Percentiles rank a stretch among this genome's conserved stretches.
Conservation (phyloP, 2,888 invertebrate genomes). For the Oithona nana region DNA sequence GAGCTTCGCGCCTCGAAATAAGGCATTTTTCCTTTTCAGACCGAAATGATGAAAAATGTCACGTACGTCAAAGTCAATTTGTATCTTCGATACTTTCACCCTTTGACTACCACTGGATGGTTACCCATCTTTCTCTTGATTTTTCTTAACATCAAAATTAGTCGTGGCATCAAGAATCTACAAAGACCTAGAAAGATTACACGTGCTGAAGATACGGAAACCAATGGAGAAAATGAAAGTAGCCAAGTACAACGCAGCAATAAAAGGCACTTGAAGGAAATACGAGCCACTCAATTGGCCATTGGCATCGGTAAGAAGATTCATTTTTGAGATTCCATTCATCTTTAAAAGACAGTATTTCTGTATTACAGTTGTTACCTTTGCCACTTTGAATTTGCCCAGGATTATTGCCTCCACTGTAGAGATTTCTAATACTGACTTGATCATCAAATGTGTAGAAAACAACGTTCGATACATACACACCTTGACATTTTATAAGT, state of each 20-base stretch:
- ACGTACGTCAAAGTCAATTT: neutral
- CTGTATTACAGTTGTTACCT: neutral
- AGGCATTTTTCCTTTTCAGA: too few relatives aligned
- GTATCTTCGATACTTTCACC: neutral
- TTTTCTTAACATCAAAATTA: neutral
- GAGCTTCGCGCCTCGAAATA: too few relatives aligned
- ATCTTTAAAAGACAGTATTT: too few relatives aligned
- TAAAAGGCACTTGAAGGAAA: neutral
- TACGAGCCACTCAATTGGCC: neutral
- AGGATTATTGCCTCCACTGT: neutral
- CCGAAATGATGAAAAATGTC: neutral
- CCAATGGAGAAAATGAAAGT: too few relatives aligned
- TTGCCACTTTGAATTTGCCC: neutral
- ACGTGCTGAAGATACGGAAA: too few relatives aligned
- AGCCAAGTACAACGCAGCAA: too few relatives aligned
- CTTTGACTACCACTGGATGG: neutral
- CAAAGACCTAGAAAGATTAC: neutral
- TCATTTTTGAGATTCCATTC: too few relatives aligned
- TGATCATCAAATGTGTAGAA: constrained; percentile 1
- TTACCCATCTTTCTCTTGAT: neutral
- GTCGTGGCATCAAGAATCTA: neutral
- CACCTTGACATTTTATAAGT: neutral
- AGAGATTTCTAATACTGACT: neutral
- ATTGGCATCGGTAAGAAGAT: too few relatives aligned
- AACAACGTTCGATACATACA: neutral